Evolutionary conservation across 2,797 vertebrate genomes (phyloP), one percentile per base, ranked within the genome.

Genomic region (Vespertilio murinus): DNA sequence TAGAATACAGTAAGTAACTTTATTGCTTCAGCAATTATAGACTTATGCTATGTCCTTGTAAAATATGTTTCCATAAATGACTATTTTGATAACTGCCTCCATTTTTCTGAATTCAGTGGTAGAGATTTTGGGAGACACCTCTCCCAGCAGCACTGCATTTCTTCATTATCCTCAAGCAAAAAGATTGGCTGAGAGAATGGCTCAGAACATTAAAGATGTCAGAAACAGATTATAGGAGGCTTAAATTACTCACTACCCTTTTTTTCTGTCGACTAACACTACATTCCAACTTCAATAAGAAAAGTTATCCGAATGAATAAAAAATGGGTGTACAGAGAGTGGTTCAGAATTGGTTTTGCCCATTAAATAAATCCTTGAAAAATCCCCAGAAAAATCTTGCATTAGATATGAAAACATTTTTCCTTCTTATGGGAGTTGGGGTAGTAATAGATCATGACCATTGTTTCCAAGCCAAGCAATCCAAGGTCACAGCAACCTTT

Each of bases 401-500:
- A 85, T 91, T 70, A 65, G 67, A 47, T 83, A 70, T 47, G 61
- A 73, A 88, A 87, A 61, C 28, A n/a, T 40, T 94, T 90, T 82
- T n/a, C 30, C 14, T 94, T 94, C 67, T 52, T 30, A 33, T 35
- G 47, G 38, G n/a, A 64, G 54, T 33, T 14, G 13, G 18, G 11
- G 45, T 77, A 7, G 23, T 42, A 40, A 78, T 49, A 81, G 73
- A 33, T 69, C 90, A 38, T 38, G 42, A 82, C 12, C 18, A 30
- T 38, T 81, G 4, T 75, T 94, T 47, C 69, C 70, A 90, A 75
- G 56, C 59, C 61, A 91, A 70, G 65, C 18, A 80, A 70, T 38
- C 30, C 77, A 95, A 95, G 87, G 94, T 89, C 83, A 77, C 2
- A 14, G 59, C 28, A 59, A 65, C 82, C 65, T 94, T 88, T 79